These are phyloP conservation scores for Struthio camelus DNA, from an alignment of 2,113 vertebrate species.

Conservation along the genomic window DNA sequence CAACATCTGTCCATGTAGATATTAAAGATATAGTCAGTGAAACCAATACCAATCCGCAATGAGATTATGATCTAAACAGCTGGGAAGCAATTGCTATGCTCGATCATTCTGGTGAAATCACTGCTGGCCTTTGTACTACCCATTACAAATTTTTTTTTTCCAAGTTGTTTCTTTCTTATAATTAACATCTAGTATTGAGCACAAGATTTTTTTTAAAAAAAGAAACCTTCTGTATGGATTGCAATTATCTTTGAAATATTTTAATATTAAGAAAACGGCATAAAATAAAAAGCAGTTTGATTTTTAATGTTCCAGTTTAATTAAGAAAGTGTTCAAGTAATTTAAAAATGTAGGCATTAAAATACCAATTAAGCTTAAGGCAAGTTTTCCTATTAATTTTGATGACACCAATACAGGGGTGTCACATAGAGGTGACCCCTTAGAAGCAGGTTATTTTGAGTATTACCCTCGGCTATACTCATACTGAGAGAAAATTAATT, in stretches of 20 bases:
- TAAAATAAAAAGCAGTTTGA: constrained; percentile 44
- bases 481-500: constrained; percentile 19
- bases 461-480: not conserved
- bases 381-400: constrained; percentile 66
- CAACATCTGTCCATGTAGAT: constrained; percentile 49
- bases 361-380: constrained; percentile 70
- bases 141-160: constrained; percentile 36
- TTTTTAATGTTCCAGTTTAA: constrained; percentile 69
- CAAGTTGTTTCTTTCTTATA: constrained; percentile 54
- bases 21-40: constrained; percentile 72
- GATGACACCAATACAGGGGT: constrained; percentile 30
- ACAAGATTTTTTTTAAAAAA: constrained; percentile 48
- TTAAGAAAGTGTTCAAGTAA: constrained; percentile 66
- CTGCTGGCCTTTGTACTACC: constrained; percentile 41
- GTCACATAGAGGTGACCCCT: constrained; percentile 52
- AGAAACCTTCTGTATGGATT: constrained; percentile 24
- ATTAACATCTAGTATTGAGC: constrained; percentile 41
- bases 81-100: constrained; percentile 48
- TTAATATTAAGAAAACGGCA: constrained; percentile 57
- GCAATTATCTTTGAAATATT: constrained; percentile 68
- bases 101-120: constrained; percentile 25
- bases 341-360: constrained; percentile 63
- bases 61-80: constrained; percentile 12
- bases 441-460: constrained; percentile 36
- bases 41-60: constrained; percentile 58